Percentiles rank a stretch among this genome's conserved stretches.
Evolutionary conservation across 2,113 vertebrate genomes (phyloP).

Genomic region (Spea multiplicata): DNA sequence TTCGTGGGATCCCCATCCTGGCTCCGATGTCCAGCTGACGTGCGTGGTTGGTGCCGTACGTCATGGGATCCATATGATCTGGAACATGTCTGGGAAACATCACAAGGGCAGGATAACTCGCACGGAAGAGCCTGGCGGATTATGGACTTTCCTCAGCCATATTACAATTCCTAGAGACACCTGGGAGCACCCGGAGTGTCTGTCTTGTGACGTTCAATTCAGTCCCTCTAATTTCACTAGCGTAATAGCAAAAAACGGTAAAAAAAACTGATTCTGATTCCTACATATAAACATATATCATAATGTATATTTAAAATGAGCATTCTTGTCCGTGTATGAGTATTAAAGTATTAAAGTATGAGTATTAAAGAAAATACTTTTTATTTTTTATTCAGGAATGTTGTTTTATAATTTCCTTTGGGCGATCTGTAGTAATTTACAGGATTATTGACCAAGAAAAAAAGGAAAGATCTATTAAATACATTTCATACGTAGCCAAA

Average conservation of each 20-base stretch:
- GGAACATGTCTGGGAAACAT: slow-evolving; percentile 5
- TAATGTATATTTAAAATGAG: background rate
- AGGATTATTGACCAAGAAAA: too few species aligned
- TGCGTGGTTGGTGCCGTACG: background rate
- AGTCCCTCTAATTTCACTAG: background rate
- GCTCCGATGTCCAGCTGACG: background rate
- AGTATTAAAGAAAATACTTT: too few species aligned
- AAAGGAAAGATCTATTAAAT: too few species aligned
- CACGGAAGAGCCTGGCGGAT: background rate
- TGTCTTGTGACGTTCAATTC: slow-evolving; percentile 20
- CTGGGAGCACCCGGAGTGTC: background rate
- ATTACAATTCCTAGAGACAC: background rate
- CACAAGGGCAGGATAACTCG: slow-evolving; percentile 1
- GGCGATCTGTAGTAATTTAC: too few species aligned
- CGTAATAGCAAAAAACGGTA: background rate
- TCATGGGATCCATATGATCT: background rate
- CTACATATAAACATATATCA: background rate
- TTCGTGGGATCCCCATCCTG: background rate
- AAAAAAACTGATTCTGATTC: too few species aligned
- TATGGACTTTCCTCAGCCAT: background rate
- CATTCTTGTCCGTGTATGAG: too few species aligned
- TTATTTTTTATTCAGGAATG: too few species aligned
- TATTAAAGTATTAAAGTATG: too few species aligned
- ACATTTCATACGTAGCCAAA: too few species aligned
- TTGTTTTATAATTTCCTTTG: too few species aligned